Conservation (phyloP, 2,113 vertebrate species). For the Myotis brandtii region DNA sequence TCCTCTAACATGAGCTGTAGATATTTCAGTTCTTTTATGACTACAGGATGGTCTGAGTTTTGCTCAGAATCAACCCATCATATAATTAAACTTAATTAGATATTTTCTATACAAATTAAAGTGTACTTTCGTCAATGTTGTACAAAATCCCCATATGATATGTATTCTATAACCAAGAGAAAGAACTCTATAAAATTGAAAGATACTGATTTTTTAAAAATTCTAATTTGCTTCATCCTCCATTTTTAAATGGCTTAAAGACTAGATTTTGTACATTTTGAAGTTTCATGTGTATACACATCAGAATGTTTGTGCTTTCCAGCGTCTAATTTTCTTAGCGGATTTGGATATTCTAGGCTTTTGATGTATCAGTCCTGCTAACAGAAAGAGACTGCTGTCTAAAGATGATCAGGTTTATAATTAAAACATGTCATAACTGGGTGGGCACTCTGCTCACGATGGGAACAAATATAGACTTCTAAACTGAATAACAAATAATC, state of each 20-base stretch:
- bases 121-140: background rate
- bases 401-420: background rate
- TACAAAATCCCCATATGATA: background rate
- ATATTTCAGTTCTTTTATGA: background rate
- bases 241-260: background rate
- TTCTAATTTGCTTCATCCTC: background rate
- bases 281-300: background rate
- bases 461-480: background rate
- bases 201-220: background rate
- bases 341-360: background rate
- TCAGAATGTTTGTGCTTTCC: background rate
- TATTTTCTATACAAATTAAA: slow-evolving; percentile 40
- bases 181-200: background rate
- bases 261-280: background rate
- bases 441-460: background rate
- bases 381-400: background rate
- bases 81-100: background rate
- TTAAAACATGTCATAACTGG: background rate
- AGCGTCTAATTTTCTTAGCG: background rate
- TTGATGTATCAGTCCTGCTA: background rate
- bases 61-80: background rate
- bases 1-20: background rate
- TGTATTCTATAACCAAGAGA: background rate
- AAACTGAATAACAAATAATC: background rate
- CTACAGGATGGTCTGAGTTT: background rate